phyloP scores from a whole-genome alignment of 2,113 vertebrate species.

The Varanus salvator region DNA sequence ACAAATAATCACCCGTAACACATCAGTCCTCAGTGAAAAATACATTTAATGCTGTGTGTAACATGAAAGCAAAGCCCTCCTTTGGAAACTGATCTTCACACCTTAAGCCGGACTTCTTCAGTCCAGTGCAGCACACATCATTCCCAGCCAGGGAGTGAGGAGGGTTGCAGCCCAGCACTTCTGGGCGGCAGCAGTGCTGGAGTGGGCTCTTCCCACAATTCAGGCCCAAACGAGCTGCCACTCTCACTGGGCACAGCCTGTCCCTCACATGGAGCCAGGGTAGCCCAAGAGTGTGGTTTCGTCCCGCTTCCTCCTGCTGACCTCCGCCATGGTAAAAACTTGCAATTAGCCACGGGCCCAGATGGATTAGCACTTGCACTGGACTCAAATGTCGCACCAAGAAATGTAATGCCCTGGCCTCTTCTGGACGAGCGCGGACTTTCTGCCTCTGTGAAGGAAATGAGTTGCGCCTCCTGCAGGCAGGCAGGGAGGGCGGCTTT shows the following conservation, averaged over 20 bases:
- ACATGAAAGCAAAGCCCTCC: neutral
- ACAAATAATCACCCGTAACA: neutral
- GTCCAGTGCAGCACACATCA: no score
- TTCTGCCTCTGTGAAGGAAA: neutral
- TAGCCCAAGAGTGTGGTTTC: neutral
- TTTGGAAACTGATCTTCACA: neutral
- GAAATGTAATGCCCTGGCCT: neutral
- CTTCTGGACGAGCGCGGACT: no score
- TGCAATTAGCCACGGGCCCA: neutral
- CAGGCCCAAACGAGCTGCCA: neutral
- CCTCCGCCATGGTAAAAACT: neutral
- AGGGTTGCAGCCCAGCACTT: no score
- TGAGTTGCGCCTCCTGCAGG: neutral
- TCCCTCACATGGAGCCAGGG: neutral
- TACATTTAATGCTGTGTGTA: neutral
- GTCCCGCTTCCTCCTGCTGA: neutral
- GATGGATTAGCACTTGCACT: neutral
- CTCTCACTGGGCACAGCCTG: no score
- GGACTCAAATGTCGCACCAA: neutral
- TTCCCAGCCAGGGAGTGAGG: no score
- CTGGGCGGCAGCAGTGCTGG: neutral
- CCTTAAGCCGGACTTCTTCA: no score
- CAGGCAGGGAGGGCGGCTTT: neutral
- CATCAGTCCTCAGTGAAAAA: constrained; percentile 9
- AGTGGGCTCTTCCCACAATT: neutral